Conservation (phyloP, 2,888 invertebrate genomes). For the Gisinianus flammeolus region DNA sequence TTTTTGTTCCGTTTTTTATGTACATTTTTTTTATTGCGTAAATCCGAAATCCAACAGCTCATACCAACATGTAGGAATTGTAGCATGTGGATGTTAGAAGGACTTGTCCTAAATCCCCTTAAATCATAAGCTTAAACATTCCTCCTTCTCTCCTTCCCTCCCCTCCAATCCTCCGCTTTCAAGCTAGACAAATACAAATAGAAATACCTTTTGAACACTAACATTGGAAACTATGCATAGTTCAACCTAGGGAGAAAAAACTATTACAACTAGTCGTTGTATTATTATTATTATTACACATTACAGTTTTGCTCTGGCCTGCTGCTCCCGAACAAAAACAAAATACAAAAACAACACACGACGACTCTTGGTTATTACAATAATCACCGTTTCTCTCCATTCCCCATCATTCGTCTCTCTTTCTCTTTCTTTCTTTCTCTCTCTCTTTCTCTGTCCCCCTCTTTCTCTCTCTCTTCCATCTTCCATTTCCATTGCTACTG, state of each 20-base stretch:
- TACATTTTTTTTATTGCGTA: slow-evolving; percentile 5
- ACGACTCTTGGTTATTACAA: not conserved
- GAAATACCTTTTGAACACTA: too few species aligned
- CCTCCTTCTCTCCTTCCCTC: not conserved
- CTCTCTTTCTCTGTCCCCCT: too few species aligned
- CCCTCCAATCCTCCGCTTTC: too few species aligned
- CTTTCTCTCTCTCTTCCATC: not conserved
- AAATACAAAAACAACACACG: too few species aligned
- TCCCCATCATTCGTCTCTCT: not conserved
- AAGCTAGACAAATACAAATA: too few species aligned
- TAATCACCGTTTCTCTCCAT: not conserved
- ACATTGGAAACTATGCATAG: too few species aligned
- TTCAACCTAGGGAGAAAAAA: too few species aligned
- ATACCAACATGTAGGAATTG: not conserved
- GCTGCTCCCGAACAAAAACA: too few species aligned
- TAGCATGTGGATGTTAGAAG: not conserved
- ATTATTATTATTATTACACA: not conserved
- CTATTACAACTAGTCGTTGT: too few species aligned
- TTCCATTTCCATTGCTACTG: too few species aligned
- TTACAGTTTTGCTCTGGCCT: not conserved
- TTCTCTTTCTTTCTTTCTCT: too few species aligned
- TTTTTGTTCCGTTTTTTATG: not conserved
- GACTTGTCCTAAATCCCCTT: not conserved
- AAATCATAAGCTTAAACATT: not conserved
- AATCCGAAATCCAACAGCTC: slow-evolving; percentile 3